A percentile compares a stretch with the other conserved stretches of the same genome.
Evolutionary conservation across 2,113 vertebrate species (phyloP).

Genomic region (Hypocryptadius cinnamomeus): DNA sequence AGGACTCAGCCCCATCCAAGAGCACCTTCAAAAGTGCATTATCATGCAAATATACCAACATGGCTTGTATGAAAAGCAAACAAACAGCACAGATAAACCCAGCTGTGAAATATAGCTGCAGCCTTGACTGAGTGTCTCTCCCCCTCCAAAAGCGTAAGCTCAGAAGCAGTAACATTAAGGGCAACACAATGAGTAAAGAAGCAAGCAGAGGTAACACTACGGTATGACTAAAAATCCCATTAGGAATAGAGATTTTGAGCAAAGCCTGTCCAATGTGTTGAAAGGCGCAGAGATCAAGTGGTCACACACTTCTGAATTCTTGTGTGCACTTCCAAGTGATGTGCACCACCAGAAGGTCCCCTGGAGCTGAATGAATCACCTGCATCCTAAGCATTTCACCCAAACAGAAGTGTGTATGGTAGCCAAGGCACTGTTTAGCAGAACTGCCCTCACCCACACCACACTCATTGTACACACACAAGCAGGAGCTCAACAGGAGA

Average conservation of each 20-base stretch:
- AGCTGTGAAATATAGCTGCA: conserved; percentile 16
- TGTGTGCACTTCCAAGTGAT: neutral
- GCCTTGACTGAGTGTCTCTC: neutral
- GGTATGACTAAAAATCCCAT: neutral
- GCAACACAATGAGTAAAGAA: neutral
- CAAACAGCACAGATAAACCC: neutral
- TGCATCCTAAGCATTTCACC: neutral
- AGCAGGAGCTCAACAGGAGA: neutral
- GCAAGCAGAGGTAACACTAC: neutral
- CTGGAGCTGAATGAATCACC: neutral
- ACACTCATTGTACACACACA: accelerated
- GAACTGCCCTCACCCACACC: neutral
- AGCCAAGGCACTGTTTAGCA: neutral
- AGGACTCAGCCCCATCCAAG: conserved; percentile 7
- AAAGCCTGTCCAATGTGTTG: neutral
- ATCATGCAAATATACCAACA: conserved; percentile 40
- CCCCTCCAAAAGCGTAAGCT: neutral
- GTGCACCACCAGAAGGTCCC: neutral
- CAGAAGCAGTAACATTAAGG: neutral
- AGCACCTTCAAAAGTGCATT: conserved; percentile 28
- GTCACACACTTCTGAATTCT: neutral
- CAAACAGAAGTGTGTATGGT: neutral
- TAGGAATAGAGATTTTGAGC: neutral
- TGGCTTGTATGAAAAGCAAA: conserved; percentile 23
- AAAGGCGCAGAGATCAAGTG: neutral